These are phyloP conservation scores for Flabesymbios commensalis DNA, from an alignment of 2,888 invertebrate species.

Conservation along the genomic window DNA sequence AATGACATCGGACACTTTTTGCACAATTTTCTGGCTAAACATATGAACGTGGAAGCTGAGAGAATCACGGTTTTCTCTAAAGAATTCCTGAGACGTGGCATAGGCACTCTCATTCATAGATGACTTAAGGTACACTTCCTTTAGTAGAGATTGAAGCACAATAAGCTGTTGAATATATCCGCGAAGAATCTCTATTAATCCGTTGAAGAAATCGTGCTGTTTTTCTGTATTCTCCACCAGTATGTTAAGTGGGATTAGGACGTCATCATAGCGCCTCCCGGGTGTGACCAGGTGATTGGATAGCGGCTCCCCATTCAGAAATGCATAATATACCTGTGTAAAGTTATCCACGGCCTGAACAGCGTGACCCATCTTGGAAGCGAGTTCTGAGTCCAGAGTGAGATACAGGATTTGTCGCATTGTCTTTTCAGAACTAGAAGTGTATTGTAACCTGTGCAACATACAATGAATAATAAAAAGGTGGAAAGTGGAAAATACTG, in stretches of 20 bases:
- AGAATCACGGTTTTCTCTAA: neutral
- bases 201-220: conserved; percentile 14
- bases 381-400: conserved; percentile 17
- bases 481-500: too few species aligned
- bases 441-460: conserved; percentile 13
- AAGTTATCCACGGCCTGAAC: conserved; percentile 24
- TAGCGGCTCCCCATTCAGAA: conserved; percentile 18
- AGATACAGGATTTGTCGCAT: conserved; percentile 20
- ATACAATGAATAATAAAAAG: too few species aligned
- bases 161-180: conserved; percentile 17
- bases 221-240: neutral
- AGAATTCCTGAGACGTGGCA: neutral
- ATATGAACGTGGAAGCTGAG: conserved; percentile 8
- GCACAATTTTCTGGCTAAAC: conserved; percentile 15
- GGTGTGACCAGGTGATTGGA: conserved; percentile 14
- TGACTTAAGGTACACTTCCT: conserved; percentile 14
- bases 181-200: conserved; percentile 17
- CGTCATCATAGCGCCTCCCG: conserved; percentile 23
- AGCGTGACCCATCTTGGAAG: conserved; percentile 16
- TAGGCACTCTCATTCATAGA: conserved; percentile 19
- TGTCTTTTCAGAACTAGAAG: conserved; percentile 12
- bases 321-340: conserved; percentile 19
- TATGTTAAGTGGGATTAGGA: conserved; percentile 17
- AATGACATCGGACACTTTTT: neutral
- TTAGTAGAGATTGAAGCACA: conserved; percentile 12